Conservation (phyloP, 2,888 invertebrate genomes). For the Rosalia funebris region DNA sequence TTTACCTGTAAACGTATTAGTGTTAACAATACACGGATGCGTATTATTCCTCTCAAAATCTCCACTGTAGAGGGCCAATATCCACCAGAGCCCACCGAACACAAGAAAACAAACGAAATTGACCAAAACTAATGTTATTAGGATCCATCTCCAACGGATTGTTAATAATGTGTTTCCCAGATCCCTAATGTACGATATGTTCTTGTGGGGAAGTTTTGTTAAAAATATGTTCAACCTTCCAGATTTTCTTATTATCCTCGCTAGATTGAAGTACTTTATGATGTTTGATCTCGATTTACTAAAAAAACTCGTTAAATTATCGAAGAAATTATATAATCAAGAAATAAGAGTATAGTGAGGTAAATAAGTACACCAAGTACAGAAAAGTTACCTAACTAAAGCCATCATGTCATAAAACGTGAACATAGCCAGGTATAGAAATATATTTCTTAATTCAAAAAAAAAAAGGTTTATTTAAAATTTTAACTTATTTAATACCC, state of each 20-base stretch:
- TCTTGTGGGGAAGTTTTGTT: conserved; percentile 50
- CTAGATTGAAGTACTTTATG: conserved; percentile 37
- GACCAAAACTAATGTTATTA: conserved; percentile 62
- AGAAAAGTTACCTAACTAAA: too few relatives aligned
- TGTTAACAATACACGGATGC: conserved; percentile 51
- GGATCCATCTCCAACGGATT: conserved; percentile 78
- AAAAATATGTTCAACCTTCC: conserved; percentile 50
- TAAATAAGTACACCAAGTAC: too few relatives aligned
- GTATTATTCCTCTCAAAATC: conserved; percentile 47
- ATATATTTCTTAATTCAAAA: too few relatives aligned
- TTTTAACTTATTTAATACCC: too few relatives aligned
- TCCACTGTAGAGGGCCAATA: conserved; percentile 48
- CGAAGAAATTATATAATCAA: too few relatives aligned
- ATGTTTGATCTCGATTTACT: conserved; percentile 42
- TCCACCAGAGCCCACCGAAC: conserved; percentile 51
- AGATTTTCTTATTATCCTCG: conserved; percentile 50
- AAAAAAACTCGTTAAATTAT: background rate
- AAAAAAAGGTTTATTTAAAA: too few relatives aligned
- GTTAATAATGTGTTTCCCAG: conserved; percentile 74
- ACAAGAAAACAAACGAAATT: conserved; percentile 50
- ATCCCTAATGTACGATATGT: conserved; percentile 62
- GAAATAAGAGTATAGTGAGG: too few relatives aligned
- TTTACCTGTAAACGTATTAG: conserved; percentile 50
- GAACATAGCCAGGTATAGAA: too few relatives aligned
- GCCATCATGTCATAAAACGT: too few relatives aligned